Conservation (phyloP, 1,140 invertebrate species). For the Cepaea nemoralis region DNA sequence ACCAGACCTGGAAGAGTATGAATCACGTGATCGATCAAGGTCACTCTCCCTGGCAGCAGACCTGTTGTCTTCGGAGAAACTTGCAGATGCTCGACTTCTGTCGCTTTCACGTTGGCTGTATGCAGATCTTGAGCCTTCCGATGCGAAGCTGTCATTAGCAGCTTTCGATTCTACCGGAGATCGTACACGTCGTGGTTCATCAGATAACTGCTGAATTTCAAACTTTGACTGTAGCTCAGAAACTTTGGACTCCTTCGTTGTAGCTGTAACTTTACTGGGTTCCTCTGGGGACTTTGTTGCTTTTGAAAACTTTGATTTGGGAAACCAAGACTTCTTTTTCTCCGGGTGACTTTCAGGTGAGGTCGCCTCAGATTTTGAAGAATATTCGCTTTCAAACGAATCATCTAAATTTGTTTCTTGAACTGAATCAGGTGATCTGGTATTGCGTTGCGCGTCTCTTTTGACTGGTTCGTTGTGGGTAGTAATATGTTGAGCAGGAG, state of each 20-base stretch:
- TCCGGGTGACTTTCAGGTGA: not conserved
- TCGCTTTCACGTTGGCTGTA: not conserved
- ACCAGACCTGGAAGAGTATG: not conserved
- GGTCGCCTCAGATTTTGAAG: not conserved
- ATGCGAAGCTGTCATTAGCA: conserved; percentile 25
- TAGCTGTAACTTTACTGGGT: not conserved
- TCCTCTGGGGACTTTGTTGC: conserved; percentile 12
- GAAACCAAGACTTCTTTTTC: conserved; percentile 33
- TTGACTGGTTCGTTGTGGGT: not conserved
- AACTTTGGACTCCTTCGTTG: conserved; percentile 14
- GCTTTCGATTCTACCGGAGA: not conserved
- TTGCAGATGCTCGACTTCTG: not conserved
- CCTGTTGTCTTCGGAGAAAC: not conserved
- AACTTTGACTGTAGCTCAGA: conserved; percentile 28
- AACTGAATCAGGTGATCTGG: not conserved
- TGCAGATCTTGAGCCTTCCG: conserved; percentile 4
- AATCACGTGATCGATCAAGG: conserved; percentile 21
- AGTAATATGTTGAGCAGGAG: not conserved
- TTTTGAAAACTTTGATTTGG: conserved; percentile 27
- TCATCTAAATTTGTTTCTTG: conserved; percentile 41
- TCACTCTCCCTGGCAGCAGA: not conserved
- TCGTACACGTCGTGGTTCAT: conserved; percentile 26
- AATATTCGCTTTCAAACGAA: not conserved
- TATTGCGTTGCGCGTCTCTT: not conserved
- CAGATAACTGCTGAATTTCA: conserved; percentile 21